Conservation (phyloP, 1,140 invertebrate genomes). For the Drosophila albomicans region DNA sequence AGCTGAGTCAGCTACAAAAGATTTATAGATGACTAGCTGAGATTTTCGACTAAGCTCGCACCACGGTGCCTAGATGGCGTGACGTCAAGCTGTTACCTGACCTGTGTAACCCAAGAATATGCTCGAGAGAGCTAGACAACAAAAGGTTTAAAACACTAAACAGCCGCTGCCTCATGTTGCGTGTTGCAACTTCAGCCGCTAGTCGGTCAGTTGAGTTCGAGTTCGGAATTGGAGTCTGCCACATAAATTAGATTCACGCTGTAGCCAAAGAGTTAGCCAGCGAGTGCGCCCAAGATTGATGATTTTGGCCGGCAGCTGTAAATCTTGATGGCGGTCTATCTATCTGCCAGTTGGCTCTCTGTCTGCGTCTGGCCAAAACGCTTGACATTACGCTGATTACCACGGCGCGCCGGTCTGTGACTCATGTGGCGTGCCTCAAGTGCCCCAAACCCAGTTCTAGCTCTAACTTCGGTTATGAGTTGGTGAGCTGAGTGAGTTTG, state of each 20-base stretch:
- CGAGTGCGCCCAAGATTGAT: constrained; percentile 60
- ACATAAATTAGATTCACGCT: constrained; percentile 67
- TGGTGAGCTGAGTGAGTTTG: constrained; percentile 28
- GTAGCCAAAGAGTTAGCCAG: constrained; percentile 14
- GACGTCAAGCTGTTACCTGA: constrained; percentile 29
- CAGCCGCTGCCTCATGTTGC: constrained; percentile 9
- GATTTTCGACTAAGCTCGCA: not conserved
- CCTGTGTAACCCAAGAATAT: constrained; percentile 18
- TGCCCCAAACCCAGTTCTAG: not conserved
- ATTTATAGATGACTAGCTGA: not conserved
- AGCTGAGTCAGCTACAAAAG: not conserved
- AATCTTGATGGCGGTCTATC: constrained; percentile 54
- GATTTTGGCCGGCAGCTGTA: constrained; percentile 68
- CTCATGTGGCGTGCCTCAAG: constrained; percentile 24
- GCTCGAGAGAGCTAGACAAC: constrained; percentile 14
- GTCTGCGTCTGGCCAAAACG: constrained; percentile 36
- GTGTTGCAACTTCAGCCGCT: constrained; percentile 16
- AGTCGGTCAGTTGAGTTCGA: constrained; percentile 6
- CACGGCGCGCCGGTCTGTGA: constrained; percentile 47
- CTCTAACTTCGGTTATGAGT: not conserved
- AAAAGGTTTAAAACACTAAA: constrained; percentile 45
- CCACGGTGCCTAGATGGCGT: constrained; percentile 11
- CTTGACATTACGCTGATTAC: constrained; percentile 75
- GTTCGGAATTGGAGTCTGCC: constrained; percentile 9
- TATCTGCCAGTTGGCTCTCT: not conserved